Evolutionary conservation across 1,140 invertebrate species (phyloP).

Genomic region (Drosophila mojavensis): DNA sequence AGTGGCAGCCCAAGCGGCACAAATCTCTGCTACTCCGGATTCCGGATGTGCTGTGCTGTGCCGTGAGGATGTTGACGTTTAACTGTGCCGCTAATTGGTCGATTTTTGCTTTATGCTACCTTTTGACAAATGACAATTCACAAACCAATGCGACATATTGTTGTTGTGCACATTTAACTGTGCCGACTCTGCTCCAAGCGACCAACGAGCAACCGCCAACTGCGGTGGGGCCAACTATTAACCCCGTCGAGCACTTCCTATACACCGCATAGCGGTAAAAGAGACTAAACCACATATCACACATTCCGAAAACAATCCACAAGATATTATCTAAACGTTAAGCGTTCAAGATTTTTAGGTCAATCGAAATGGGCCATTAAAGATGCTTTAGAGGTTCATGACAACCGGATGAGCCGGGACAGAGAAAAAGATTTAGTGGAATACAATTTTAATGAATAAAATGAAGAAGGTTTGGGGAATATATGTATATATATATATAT

Average conservation of each 20-base stretch:
- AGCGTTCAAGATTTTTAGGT: constrained; percentile 21
- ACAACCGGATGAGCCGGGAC: neutral
- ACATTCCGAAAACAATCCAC: constrained; percentile 11
- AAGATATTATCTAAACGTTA: neutral
- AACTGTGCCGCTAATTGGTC: constrained; percentile 79
- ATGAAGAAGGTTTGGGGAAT: neutral
- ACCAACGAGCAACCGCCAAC: constrained; percentile 1
- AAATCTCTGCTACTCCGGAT: constrained; percentile 5
- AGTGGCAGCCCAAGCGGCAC: neutral
- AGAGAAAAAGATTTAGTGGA: too few species aligned
- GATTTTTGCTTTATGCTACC: constrained; percentile 58
- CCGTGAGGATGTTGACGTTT: constrained; percentile 81
- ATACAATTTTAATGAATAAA: too few species aligned
- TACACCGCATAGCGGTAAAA: constrained; percentile 34
- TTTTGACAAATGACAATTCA: constrained; percentile 71
- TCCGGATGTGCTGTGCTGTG: constrained; percentile 75
- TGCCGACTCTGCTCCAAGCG: constrained; percentile 11
- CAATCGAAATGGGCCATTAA: constrained; percentile 3
- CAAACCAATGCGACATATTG: constrained; percentile 43
- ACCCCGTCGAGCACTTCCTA: constrained; percentile 35
- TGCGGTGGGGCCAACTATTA: constrained; percentile 30
- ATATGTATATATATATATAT: too few species aligned
- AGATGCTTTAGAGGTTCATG: neutral
- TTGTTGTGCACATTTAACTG: constrained; percentile 34
- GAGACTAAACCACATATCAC: constrained; percentile 26